phyloP scores from a whole-genome alignment of 2,113 vertebrate species.

The Rhizomys pruinosus region DNA sequence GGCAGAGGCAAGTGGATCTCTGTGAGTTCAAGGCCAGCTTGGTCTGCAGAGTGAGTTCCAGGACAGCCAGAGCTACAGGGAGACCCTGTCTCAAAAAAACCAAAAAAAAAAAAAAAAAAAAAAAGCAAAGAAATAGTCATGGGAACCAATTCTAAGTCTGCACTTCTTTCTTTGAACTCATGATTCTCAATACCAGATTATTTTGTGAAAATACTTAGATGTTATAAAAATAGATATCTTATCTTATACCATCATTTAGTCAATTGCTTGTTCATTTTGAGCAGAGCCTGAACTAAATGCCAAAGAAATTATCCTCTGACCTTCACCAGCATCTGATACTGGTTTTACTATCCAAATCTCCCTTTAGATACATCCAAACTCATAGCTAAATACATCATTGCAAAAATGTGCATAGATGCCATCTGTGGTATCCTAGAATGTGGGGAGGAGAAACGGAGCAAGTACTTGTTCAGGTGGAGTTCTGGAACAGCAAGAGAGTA shows the following conservation, averaged over 20 bases:
- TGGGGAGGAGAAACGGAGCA: not conserved
- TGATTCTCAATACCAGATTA: not conserved
- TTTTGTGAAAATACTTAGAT: conserved; percentile 4
- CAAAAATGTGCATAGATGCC: not conserved
- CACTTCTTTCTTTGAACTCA: conserved; percentile 21
- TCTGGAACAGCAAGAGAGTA: not conserved
- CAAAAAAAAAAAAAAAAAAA: no score
- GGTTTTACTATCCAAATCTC: conserved; percentile 1
- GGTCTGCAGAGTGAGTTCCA: no score
- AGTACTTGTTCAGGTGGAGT: not conserved
- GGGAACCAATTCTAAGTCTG: not conserved
- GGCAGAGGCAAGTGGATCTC: no score
- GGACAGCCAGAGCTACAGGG: no score
- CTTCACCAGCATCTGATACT: not conserved
- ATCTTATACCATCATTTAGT: not conserved
- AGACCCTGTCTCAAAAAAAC: no score
- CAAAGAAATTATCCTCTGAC: not conserved
- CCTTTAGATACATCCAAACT: not conserved
- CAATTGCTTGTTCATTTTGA: not conserved
- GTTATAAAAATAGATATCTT: not conserved
- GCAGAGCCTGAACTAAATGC: not conserved
- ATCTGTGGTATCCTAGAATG: not conserved
- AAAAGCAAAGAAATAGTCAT: not conserved
- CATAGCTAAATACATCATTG: not conserved
- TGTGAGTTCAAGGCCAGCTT: no score